phyloP scores from a whole-genome alignment of 2,797 vertebrate species.

The Pseudochirops cupreus region DNA sequence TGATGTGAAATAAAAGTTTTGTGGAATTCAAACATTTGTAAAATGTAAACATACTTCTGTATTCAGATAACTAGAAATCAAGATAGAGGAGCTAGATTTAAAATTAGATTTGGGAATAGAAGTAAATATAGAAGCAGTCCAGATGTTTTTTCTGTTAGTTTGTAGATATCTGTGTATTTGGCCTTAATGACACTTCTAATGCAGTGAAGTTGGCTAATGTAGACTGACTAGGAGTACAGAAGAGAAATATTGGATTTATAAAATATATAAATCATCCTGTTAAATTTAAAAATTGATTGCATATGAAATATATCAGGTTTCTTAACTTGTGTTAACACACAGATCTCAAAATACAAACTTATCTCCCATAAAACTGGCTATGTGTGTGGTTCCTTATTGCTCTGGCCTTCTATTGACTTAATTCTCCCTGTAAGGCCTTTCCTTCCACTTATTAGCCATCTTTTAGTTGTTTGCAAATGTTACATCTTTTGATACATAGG shows the following conservation, averaged over 20 bases:
- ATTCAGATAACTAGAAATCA: not conserved
- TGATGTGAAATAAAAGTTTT: not conserved
- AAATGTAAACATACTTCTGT: not conserved
- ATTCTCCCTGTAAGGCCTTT: not conserved
- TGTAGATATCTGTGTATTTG: not conserved
- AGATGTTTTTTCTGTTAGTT: not conserved
- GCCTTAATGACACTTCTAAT: not conserved
- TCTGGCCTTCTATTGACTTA: not conserved
- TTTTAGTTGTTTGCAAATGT: not conserved
- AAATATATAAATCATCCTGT: no score
- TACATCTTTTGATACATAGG: not conserved
- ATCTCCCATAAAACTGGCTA: not conserved
- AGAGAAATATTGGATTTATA: no score
- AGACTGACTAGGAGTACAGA: no score
- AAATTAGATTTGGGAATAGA: not conserved
- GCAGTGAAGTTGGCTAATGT: no score
- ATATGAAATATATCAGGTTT: not conserved
- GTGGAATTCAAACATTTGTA: not conserved
- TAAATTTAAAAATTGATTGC: no score
- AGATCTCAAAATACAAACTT: not conserved
- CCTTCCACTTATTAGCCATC: not conserved
- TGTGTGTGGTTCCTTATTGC: not conserved
- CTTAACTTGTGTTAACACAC: not conserved
- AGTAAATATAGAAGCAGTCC: not conserved
- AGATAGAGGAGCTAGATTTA: not conserved